Percentiles rank a stretch among this genome's conserved stretches.
These are phyloP conservation scores for Hedya salicella DNA, from an alignment of 2,888 invertebrate species.

Conservation along the genomic window DNA sequence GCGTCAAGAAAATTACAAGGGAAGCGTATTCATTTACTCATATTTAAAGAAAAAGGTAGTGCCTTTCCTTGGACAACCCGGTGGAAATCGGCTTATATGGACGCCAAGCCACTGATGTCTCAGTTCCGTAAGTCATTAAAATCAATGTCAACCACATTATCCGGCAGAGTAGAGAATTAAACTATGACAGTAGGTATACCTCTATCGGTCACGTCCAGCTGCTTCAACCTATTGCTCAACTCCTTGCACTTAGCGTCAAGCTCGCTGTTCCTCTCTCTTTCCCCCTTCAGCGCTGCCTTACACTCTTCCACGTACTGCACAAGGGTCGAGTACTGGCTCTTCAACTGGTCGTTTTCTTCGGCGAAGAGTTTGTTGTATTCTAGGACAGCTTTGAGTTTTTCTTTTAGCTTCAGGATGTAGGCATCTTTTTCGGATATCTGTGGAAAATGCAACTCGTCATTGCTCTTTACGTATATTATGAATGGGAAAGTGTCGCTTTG, in stretches of 20 bases:
- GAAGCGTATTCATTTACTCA: too few species aligned
- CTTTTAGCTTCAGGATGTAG: conserved; percentile 86
- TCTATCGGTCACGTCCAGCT: conserved; percentile 73
- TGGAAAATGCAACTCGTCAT: conserved; percentile 10
- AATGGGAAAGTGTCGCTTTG: too few species aligned
- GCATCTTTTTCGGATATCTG: conserved; percentile 86
- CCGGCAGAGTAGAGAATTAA: too few species aligned
- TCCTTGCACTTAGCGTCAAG: conserved; percentile 67
- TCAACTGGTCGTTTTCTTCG: conserved; percentile 86
- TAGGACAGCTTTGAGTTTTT: conserved; percentile 85
- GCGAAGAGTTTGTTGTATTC: conserved; percentile 86
- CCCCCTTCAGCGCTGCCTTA: conserved; percentile 76
- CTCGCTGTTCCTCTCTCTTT: conserved; percentile 66
- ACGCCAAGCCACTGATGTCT: too few species aligned
- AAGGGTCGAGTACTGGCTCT: conserved; percentile 78
- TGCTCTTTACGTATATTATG: too few species aligned
- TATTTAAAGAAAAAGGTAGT: too few species aligned
- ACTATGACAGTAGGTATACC: conserved; percentile 53
- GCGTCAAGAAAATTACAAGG: too few species aligned
- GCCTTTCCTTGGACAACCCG: too few species aligned
- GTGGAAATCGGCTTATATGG: too few species aligned
- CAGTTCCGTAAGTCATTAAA: too few species aligned
- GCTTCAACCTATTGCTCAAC: conserved; percentile 70
- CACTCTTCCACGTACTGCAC: conserved; percentile 82
- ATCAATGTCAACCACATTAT: too few species aligned